Evolutionary conservation across 2,113 vertebrate genomes (phyloP).

Genomic region (Ageneiosus marmoratus): DNA sequence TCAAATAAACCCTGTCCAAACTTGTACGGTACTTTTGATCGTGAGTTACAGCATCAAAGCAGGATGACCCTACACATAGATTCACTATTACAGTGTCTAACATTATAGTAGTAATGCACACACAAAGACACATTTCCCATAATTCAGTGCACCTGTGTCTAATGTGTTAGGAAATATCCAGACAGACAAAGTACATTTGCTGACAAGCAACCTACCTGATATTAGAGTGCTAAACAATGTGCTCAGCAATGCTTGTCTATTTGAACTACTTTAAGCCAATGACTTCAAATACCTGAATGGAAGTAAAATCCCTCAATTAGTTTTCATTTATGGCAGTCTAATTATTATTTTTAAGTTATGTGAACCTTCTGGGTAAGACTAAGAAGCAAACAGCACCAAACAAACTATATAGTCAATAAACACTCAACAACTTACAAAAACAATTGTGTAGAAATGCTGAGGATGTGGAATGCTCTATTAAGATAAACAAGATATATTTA

Average conservation of each 20-base stretch:
- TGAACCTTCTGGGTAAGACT: neutral
- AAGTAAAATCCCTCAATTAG: neutral
- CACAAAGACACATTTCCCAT: neutral
- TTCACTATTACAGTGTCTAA: neutral
- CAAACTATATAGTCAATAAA: neutral
- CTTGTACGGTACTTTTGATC: slow-evolving; percentile 25
- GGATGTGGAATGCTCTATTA: neutral
- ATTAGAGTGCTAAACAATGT: neutral
- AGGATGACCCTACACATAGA: neutral
- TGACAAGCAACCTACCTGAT: neutral
- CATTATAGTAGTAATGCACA: neutral
- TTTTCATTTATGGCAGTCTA: neutral
- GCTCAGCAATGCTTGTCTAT: neutral
- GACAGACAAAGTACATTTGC: too few relatives aligned
- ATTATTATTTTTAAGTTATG: neutral
- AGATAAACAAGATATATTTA: neutral
- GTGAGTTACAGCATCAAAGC: neutral
- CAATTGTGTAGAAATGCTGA: neutral
- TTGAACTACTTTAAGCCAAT: neutral
- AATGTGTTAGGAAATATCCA: too few relatives aligned
- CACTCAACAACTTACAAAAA: neutral
- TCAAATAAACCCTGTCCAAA: slow-evolving; percentile 55
- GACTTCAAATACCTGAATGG: neutral
- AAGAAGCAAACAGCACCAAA: neutral
- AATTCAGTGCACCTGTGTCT: neutral